Percentiles rank a stretch among this genome's conserved stretches.
Conservation (phyloP, 2,888 invertebrate genomes). For the Euspilapteryx auroguttella region DNA sequence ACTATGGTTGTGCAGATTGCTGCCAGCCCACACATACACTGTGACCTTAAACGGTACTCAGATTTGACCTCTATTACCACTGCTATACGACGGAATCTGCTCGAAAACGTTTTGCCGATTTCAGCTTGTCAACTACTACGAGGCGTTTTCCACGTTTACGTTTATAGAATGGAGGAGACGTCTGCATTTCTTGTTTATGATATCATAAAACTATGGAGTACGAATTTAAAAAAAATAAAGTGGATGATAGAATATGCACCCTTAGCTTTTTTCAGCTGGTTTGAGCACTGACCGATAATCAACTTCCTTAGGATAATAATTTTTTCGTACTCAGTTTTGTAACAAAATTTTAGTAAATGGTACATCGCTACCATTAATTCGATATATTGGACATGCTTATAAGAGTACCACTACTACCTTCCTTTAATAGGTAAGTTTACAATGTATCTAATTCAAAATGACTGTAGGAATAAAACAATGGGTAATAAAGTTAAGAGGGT, state of each 20-base stretch:
- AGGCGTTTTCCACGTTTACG: conserved; percentile 29
- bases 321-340: too few species aligned
- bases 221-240: too few species aligned
- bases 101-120: conserved; percentile 19
- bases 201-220: conserved; percentile 46
- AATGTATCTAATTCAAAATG: too few species aligned
- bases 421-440: too few species aligned
- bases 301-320: too few species aligned
- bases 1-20: conserved; percentile 45
- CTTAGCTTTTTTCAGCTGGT: background rate
- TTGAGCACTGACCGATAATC: too few species aligned
- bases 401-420: too few species aligned
- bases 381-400: too few species aligned
- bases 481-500: conserved; percentile 28
- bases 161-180: conserved; percentile 45
- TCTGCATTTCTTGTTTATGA: conserved; percentile 42
- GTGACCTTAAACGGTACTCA: conserved; percentile 20
- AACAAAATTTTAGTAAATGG: too few species aligned
- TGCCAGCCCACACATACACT: conserved; percentile 35
- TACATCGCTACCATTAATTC: too few species aligned
- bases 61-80: conserved; percentile 37
- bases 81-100: conserved; percentile 26
- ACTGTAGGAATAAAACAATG: conserved; percentile 3
- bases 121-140: conserved; percentile 21
- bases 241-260: conserved; percentile 18